These are phyloP conservation scores for Oxystoma pomonae DNA, from an alignment of 2,888 invertebrate genomes.

Conservation along the genomic window DNA sequence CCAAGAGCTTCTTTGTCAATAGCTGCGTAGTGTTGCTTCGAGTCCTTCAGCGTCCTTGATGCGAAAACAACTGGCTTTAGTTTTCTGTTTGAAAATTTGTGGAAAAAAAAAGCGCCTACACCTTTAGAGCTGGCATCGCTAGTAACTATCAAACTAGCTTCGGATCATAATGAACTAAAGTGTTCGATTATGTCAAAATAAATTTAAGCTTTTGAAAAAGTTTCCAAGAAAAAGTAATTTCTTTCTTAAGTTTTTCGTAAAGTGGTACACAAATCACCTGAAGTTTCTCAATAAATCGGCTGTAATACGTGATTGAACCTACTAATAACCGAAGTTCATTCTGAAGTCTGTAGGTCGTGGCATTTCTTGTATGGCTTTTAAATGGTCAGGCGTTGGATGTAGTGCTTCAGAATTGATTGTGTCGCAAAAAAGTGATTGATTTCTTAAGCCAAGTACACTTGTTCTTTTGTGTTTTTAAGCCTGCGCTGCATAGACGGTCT, in stretches of 20 bases:
- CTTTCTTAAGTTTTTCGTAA: slow-evolving; percentile 20
- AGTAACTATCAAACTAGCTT: slow-evolving; percentile 12
- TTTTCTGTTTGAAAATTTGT: slow-evolving; percentile 12
- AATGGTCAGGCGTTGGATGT: slow-evolving; percentile 12
- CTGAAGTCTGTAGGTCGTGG: slow-evolving; percentile 14
- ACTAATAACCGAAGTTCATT: slow-evolving; percentile 20
- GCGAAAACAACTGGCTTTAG: slow-evolving; percentile 19
- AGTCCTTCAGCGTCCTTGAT: slow-evolving; percentile 15
- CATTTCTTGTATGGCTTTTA: slow-evolving; percentile 18
- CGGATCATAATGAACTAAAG: slow-evolving; percentile 21
- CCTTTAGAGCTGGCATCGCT: slow-evolving; percentile 19
- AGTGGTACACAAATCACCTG: slow-evolving; percentile 19
- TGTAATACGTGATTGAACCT: slow-evolving; percentile 22
- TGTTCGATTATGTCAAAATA: slow-evolving; percentile 14
- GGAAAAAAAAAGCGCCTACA: slow-evolving; percentile 16
- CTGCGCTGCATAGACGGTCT: not conserved
- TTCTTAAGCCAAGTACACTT: slow-evolving; percentile 17
- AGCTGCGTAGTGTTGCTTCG: slow-evolving; percentile 16
- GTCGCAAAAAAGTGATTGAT: slow-evolving; percentile 20
- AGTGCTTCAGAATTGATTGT: slow-evolving; percentile 17
- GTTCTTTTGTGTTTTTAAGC: not conserved
- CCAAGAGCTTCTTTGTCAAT: slow-evolving; percentile 24
- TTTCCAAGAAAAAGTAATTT: slow-evolving; percentile 17
- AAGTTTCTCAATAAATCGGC: slow-evolving; percentile 17
- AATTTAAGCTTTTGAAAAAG: slow-evolving; percentile 20